phyloP scores from a whole-genome alignment of 2,888 invertebrate species.

The Dynastes grantii region DNA sequence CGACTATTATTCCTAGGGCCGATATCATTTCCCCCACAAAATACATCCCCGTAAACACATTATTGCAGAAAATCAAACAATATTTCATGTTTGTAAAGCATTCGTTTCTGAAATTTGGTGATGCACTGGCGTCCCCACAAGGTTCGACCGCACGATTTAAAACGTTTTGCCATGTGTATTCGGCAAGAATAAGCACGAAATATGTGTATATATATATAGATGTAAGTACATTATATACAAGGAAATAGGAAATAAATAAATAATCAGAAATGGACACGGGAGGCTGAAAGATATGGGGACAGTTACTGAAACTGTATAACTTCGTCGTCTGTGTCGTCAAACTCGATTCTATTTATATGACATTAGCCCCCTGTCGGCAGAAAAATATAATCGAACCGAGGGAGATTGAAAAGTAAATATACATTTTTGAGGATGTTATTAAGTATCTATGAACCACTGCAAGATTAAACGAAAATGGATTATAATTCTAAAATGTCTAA shows the following conservation, averaged over 20 bases:
- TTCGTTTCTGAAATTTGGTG: conserved; percentile 23
- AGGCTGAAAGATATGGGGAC: conserved; percentile 1
- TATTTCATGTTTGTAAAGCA: conserved; percentile 55
- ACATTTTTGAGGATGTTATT: conserved; percentile 13
- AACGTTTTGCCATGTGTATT: conserved; percentile 13
- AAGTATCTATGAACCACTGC: not conserved
- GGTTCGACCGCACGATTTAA: conserved; percentile 28
- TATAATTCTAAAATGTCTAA: too few species aligned
- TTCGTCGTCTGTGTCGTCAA: conserved; percentile 52
- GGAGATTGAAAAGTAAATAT: conserved; percentile 52
- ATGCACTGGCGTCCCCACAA: not conserved
- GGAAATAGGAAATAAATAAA: conserved; percentile 38
- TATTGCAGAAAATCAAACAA: conserved; percentile 55
- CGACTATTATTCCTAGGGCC: conserved; percentile 4
- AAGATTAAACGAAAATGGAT: not conserved
- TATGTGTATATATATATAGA: not conserved
- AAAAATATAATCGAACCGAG: conserved; percentile 53
- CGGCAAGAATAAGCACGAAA: not conserved
- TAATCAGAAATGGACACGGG: conserved; percentile 43
- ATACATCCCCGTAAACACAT: conserved; percentile 51
- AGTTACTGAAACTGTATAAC: not conserved
- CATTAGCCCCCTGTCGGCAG: conserved; percentile 56
- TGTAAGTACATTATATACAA: not conserved
- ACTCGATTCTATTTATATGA: conserved; percentile 55
- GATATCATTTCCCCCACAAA: conserved; percentile 30